Conservation (phyloP, 2,797 vertebrate species). For the Helarctos malayanus region DNA sequence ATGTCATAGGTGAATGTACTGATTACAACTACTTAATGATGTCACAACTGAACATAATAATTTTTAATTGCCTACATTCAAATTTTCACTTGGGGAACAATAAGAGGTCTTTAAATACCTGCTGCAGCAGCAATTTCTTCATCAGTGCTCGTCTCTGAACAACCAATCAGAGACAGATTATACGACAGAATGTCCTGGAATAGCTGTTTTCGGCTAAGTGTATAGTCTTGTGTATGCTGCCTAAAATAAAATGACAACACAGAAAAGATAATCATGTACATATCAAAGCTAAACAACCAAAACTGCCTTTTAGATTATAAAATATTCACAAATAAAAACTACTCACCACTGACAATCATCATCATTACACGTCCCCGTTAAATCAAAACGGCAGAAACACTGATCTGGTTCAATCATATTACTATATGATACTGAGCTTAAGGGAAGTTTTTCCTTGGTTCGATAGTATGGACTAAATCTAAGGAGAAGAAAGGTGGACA, state of each 20-base stretch:
- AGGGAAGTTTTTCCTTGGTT: slow-evolving; percentile 96
- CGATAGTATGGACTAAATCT: slow-evolving; percentile 99
- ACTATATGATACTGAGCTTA: slow-evolving; percentile 96
- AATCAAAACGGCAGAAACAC: slow-evolving; percentile 97
- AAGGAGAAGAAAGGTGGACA: slow-evolving; percentile 59
- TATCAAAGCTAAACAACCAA: slow-evolving; percentile 62
- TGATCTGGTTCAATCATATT: slow-evolving; percentile 94
- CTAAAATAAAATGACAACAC: slow-evolving; percentile 88
- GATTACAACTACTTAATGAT: slow-evolving; percentile 8
- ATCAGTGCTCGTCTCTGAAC: slow-evolving; percentile 92
- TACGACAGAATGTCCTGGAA: slow-evolving; percentile 98
- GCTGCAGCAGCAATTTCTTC: slow-evolving; percentile 93
- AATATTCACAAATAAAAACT: slow-evolving; percentile 39
- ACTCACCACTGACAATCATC: slow-evolving; percentile 97
- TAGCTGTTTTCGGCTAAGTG: slow-evolving; percentile 93
- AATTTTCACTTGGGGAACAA: slow-evolving; percentile 46
- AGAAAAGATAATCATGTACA: slow-evolving; percentile 60
- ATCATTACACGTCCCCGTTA: slow-evolving; percentile 97
- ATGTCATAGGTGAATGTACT: background rate
- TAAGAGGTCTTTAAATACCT: slow-evolving; percentile 89
- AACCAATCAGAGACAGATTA: slow-evolving; percentile 95
- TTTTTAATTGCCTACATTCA: slow-evolving; percentile 44
- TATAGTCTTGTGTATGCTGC: slow-evolving; percentile 98
- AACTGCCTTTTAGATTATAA: background rate
- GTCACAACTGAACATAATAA: background rate